Conservation (phyloP, 2,113 vertebrate species). For the Irena cyanogastra region DNA sequence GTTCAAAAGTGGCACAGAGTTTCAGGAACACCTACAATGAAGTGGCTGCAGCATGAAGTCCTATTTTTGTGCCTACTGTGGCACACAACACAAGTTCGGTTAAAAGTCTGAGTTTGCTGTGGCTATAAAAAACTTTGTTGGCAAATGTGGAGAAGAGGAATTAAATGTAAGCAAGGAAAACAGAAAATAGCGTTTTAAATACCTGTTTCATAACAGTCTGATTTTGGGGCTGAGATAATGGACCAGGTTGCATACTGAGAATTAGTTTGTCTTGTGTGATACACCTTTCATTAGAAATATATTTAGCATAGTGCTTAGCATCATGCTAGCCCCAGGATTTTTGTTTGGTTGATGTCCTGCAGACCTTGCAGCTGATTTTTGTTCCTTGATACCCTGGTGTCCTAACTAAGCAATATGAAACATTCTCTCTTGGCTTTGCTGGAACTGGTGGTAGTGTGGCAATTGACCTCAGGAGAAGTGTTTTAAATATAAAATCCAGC, state of each 20-base stretch:
- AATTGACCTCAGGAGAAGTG: not conserved
- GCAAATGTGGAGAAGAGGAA: not conserved
- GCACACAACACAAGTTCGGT: not conserved
- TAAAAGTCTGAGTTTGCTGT: not conserved
- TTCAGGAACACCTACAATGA: not conserved
- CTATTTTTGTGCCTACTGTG: not conserved
- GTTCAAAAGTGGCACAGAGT: not conserved
- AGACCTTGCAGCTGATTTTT: not conserved
- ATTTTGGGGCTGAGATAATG: not conserved
- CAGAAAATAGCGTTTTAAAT: conserved; percentile 18
- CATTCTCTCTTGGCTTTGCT: not conserved
- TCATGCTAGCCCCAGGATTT: not conserved
- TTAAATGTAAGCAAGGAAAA: not conserved
- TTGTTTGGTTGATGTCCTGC: not conserved
- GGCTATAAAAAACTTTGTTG: not conserved
- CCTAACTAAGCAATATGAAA: not conserved
- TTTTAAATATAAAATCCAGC: not conserved
- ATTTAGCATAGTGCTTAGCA: not conserved
- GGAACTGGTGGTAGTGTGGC: not conserved
- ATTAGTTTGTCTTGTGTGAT: not conserved
- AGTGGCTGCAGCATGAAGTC: not conserved
- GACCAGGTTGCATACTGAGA: not conserved
- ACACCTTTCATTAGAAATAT: not conserved
- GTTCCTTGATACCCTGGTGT: not conserved
- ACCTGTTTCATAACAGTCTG: not conserved